Evolutionary conservation across 1,140 invertebrate genomes (phyloP), one percentile per base, ranked within the genome.

Genomic region (Aricia agestis): DNA sequence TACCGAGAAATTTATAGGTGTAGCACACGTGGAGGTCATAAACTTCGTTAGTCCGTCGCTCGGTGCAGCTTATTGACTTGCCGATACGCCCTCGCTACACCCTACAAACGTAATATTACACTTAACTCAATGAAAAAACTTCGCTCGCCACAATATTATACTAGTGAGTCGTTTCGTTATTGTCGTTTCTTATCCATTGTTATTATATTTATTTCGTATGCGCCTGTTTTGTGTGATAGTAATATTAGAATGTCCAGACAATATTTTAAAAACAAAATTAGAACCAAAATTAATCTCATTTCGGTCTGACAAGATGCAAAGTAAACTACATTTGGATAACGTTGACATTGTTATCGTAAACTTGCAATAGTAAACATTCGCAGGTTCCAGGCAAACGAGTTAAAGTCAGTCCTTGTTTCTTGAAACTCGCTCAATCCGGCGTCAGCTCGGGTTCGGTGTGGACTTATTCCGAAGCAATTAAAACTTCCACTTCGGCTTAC

Each of bases 391-490:
- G 67, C 78, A 79, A 82, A 82, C 77, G 80, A 78, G 70, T 77
- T 74, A 59, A 69, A 76, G 67, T 70, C 68, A 69, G 68, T 45
- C 67, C 69, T 66, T 74, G 61, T 66, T 76, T 31, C 72, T 72
- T 72, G 31, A 66, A 79, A 76, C 72, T 79, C 74, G 17, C 61
- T 74, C 71, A 71, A 70, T 76, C 67, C 70, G 57, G 36, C 72
- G 57, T 68, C 73, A 74, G 71, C 66, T 69, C 75, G 71, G 72
- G 63, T 75, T 82, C 83, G 77, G 78, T 84, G 82, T 84, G 76
- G 79, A 84, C 82, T 87, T 87, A 87, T 85, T 86, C 77, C 74
- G 69, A 80, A 85, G 82, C 84, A 87, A 89, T 87, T 89, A 87
- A 89, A 89, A 87, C 82, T 89, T 87, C 67, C 67, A 74, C 81